phyloP scores from a whole-genome alignment of 1,140 invertebrate genomes.

The Trichoplusia ni region DNA sequence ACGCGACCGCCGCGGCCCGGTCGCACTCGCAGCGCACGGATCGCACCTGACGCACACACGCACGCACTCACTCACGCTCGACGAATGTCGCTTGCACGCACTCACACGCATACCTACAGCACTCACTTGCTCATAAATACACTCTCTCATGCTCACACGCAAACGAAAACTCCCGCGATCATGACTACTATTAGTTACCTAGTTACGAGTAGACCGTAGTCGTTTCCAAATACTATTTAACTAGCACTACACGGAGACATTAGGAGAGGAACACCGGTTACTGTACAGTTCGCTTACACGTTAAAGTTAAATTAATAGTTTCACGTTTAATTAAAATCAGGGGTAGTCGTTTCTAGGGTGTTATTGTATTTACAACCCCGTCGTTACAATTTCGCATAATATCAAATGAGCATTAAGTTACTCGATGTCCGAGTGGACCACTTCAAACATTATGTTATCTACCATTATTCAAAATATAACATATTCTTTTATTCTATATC shows the following conservation, averaged over 20 bases:
- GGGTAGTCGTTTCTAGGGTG: conserved; percentile 50
- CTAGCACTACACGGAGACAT: conserved; percentile 75
- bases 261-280: conserved; percentile 78
- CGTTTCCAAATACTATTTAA: conserved; percentile 57
- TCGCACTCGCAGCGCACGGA: neutral
- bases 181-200: conserved; percentile 59
- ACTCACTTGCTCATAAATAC: conserved; percentile 32
- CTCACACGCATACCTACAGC: conserved; percentile 21
- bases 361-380: conserved; percentile 72
- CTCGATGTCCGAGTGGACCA: conserved; percentile 64
- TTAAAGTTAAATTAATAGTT: conserved; percentile 61
- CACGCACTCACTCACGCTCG: conserved; percentile 27
- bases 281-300: conserved; percentile 72
- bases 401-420: conserved; percentile 72
- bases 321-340: conserved; percentile 65
- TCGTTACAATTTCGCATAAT: conserved; percentile 52
- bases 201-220: conserved; percentile 62
- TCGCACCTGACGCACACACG: neutral
- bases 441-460: conserved; percentile 54
- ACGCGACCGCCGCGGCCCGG: neutral
- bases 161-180: conserved; percentile 28
- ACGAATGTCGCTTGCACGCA: conserved; percentile 26
- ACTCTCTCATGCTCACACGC: conserved; percentile 28
- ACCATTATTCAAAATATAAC: conserved; percentile 77
- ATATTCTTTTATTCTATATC: conserved; percentile 68